phyloP scores from a whole-genome alignment of 1,140 invertebrate genomes.

The Lineus longissimus region DNA sequence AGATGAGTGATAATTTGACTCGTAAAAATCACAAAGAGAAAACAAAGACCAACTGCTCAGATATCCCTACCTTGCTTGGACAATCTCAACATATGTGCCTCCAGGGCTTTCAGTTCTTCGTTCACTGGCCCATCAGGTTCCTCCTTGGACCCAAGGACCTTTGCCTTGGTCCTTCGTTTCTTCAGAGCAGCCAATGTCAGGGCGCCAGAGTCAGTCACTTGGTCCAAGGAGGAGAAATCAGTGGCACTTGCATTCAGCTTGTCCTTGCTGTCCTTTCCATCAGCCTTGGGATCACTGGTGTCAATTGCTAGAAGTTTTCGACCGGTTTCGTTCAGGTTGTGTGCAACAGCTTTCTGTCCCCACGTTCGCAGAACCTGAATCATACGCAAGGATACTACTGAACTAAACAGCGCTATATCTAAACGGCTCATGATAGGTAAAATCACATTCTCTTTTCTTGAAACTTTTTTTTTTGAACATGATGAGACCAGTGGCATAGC shows the following conservation, averaged over 20 bases:
- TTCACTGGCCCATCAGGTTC: slow-evolving; percentile 33
- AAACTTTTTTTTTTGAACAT: too few relatives aligned
- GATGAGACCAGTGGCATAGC: too few relatives aligned
- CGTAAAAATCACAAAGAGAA: too few relatives aligned
- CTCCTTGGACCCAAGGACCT: slow-evolving; percentile 19
- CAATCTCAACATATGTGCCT: slow-evolving; percentile 45
- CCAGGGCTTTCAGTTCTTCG: slow-evolving; percentile 49
- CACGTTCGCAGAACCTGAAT: slow-evolving; percentile 43
- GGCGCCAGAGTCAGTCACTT: not conserved
- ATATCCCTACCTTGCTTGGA: slow-evolving; percentile 44
- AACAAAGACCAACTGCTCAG: too few relatives aligned
- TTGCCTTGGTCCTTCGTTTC: slow-evolving; percentile 27
- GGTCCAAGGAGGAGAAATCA: not conserved
- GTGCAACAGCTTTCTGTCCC: slow-evolving; percentile 46
- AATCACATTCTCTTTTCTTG: too few relatives aligned
- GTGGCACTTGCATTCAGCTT: slow-evolving; percentile 24
- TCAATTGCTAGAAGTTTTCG: slow-evolving; percentile 40
- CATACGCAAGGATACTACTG: not conserved
- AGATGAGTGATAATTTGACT: too few relatives aligned
- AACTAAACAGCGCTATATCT: not conserved
- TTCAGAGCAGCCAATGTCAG: slow-evolving; percentile 26
- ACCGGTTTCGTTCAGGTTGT: slow-evolving; percentile 44
- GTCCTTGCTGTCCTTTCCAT: slow-evolving; percentile 15
- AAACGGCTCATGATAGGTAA: not conserved
- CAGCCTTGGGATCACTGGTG: slow-evolving; percentile 16